These are phyloP conservation scores for Temnothorax ravouxi DNA, from an alignment of 2,888 invertebrate species.

Conservation along the genomic window DNA sequence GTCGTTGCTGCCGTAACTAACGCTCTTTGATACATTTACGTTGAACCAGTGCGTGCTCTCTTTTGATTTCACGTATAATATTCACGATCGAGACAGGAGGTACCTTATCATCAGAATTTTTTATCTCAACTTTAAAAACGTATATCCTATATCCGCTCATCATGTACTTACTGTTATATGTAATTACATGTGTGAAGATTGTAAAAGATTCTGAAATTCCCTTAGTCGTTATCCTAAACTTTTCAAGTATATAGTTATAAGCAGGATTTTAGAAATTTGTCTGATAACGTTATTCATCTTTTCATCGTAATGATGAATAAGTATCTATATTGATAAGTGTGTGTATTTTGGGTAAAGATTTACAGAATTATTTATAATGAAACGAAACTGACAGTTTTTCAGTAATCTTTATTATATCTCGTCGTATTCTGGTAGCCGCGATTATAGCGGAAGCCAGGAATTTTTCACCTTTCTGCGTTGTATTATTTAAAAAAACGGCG, in stretches of 20 bases:
- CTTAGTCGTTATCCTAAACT: background rate
- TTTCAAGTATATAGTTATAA: background rate
- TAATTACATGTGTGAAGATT: background rate
- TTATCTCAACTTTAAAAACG: background rate
- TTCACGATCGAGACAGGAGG: background rate
- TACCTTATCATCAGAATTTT: background rate
- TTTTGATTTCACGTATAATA: background rate
- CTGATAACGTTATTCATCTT: background rate
- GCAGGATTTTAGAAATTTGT: background rate
- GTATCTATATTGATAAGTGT: background rate
- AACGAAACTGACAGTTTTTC: background rate
- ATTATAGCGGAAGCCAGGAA: conserved; percentile 22
- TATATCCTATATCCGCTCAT: background rate
- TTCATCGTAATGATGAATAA: background rate
- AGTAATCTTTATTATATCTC: background rate
- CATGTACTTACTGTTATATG: background rate
- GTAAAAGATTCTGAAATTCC: background rate
- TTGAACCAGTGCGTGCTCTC: conserved; percentile 1
- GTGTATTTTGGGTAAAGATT: background rate
- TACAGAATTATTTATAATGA: background rate
- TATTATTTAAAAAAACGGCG: conserved; percentile 80
- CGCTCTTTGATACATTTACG: conserved; percentile 14
- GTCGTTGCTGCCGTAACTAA: conserved; percentile 25
- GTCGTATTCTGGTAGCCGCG: background rate
- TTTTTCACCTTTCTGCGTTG: conserved; percentile 67